Base-by-base conservation (phyloP, 2,888 invertebrate species). In the Pelosia muscerda region DNA sequence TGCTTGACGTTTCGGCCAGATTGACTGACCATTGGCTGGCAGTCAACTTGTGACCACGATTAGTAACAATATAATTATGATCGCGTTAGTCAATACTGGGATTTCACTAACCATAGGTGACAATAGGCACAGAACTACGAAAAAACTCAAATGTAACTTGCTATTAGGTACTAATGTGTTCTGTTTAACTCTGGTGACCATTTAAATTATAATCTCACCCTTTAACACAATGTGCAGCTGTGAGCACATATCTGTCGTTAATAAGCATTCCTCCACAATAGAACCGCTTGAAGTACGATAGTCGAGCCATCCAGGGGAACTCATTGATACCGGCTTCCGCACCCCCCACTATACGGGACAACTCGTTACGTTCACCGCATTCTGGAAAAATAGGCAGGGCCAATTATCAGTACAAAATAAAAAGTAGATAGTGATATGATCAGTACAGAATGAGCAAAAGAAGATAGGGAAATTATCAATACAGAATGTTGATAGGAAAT, bases 181-280 rank as follows among this genome's bases (percentile, higher is more conserved):
- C n/a, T n/a, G n/a, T n/a, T n/a, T n/a, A n/a, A n/a, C n/a, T n/a
- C n/a, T n/a, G n/a, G n/a, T n/a, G n/a, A n/a, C n/a, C n/a, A n/a
- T n/a, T n/a, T n/a, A n/a, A n/a, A n/a, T n/a, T 8, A 8, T 31
- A 31, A n/a, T 25, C 91, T 90, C 92, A 98, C 98, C 98, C 98
- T 95, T 97, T 98, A 72, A 98, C 97, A 88, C 98, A 98, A 88
- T 98, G 98, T 0, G 98, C 98, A 0, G 98, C 98, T 0, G 98
- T 97, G 60, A 98, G 92, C 26, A 98, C 98, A 83, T 98, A 98
- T 91, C 97, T 96, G 91, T 98, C 98, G 85, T 98, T 98, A 89
- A 98, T 97, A 74, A 98, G 95, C 92, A 97, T 97, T 59, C 98
- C 98, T 19, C 98, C 98, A 85, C 98, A 98, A 90, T 98, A 98